Percentiles rank a stretch among this genome's conserved stretches.
Evolutionary conservation across 1,140 invertebrate genomes (phyloP).

Genomic region (Cyclargus thomasi): DNA sequence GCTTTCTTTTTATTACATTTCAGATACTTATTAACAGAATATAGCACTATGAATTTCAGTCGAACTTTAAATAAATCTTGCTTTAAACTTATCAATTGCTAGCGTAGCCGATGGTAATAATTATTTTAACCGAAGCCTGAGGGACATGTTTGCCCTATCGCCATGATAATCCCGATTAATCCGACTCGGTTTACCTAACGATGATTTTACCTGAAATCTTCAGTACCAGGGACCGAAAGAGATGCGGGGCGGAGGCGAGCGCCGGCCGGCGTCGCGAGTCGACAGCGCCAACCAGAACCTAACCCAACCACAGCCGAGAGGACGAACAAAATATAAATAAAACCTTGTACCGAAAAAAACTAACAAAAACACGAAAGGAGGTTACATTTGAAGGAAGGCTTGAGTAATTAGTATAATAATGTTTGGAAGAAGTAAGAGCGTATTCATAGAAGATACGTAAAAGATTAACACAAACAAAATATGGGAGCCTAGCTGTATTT

Average conservation of each 20-base stretch:
- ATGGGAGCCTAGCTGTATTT: background rate
- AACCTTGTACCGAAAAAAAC: conserved; percentile 23
- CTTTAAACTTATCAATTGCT: too few relatives aligned
- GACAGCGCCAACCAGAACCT: conserved; percentile 63
- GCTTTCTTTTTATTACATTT: too few relatives aligned
- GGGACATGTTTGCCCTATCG: too few relatives aligned
- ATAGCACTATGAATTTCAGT: too few relatives aligned
- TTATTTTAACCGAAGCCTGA: too few relatives aligned
- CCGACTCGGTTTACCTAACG: background rate
- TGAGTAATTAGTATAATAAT: too few relatives aligned
- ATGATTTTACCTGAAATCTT: conserved; percentile 31
- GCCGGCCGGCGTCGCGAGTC: conserved; percentile 42
- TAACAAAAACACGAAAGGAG: too few relatives aligned
- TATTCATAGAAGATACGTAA: background rate
- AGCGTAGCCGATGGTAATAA: too few relatives aligned
- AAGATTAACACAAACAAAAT: background rate
- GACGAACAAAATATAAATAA: conserved; percentile 38
- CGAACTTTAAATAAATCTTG: too few relatives aligned
- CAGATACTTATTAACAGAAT: too few relatives aligned
- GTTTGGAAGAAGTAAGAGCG: conserved; percentile 1
- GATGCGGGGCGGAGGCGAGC: conserved; percentile 60
- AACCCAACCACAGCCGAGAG: conserved; percentile 35
- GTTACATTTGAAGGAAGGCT: conserved; percentile 4
- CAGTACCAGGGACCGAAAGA: conserved; percentile 73
- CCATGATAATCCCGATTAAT: background rate